phyloP scores from a whole-genome alignment of 2,888 invertebrate genomes.

The Melieria omissa region DNA sequence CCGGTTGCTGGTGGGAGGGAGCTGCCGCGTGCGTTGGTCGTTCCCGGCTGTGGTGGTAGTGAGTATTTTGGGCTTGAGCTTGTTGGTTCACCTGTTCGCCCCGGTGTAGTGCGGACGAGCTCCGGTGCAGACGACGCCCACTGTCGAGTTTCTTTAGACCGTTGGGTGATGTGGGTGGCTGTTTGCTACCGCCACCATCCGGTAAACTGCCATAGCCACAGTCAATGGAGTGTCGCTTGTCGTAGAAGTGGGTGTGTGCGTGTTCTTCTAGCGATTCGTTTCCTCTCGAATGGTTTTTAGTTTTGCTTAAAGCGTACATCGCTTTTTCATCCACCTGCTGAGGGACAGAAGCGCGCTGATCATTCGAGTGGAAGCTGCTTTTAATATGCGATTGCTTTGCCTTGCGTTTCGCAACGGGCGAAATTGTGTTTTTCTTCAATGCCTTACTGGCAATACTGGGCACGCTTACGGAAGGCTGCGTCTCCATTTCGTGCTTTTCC shows the following conservation, averaged over 20 bases:
- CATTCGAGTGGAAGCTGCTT: neutral
- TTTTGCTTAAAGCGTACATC: neutral
- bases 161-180: constrained; percentile 6
- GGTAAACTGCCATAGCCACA: constrained; percentile 40
- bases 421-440: constrained; percentile 32
- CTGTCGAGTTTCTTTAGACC: constrained; percentile 32
- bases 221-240: constrained; percentile 52
- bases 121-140: constrained; percentile 39
- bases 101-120: constrained; percentile 42
- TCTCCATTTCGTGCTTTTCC: constrained; percentile 35
- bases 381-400: constrained; percentile 20
- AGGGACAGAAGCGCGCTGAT: neutral
- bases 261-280: constrained; percentile 25
- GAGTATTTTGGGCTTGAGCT: constrained; percentile 7
- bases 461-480: constrained; percentile 19
- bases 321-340: constrained; percentile 2
- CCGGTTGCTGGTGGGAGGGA: neutral
- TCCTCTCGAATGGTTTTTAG: constrained; percentile 23
- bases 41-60: constrained; percentile 1
- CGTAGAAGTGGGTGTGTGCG: constrained; percentile 28
- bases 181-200: constrained; percentile 8
- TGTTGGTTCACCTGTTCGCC: constrained; percentile 19
- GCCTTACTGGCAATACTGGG: constrained; percentile 28
- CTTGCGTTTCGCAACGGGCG: constrained; percentile 42
- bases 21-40: neutral